These are phyloP conservation scores for Nemurella pictetii DNA, from an alignment of 2,888 invertebrate species.

Conservation along the genomic window DNA sequence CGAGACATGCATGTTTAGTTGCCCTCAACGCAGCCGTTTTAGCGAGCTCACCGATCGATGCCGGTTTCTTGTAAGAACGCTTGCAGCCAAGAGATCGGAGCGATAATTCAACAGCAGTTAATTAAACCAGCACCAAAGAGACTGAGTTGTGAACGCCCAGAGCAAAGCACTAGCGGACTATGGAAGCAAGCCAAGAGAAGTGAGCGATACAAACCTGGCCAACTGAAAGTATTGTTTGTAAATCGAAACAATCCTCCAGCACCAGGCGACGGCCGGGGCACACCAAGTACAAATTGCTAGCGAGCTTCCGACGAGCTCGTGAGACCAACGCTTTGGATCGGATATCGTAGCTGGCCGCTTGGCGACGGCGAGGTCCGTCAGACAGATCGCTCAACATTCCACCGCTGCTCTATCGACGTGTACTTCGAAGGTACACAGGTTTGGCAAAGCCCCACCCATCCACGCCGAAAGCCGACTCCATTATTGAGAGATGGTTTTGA, in stretches of 20 bases:
- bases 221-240: slow-evolving; percentile 9
- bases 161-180: not conserved
- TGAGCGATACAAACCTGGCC: slow-evolving; percentile 30
- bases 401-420: no score
- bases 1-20: not conserved
- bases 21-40: no score
- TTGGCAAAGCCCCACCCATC: no score
- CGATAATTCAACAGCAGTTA: not conserved
- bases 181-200: not conserved
- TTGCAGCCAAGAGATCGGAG: not conserved
- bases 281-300: slow-evolving; percentile 9
- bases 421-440: no score
- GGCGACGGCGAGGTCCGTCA: no score
- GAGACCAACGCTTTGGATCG: not conserved
- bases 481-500: no score
- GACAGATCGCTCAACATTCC: no score
- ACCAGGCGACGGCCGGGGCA: slow-evolving; percentile 12
- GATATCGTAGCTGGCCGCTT: not conserved
- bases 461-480: no score
- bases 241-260: slow-evolving; percentile 20
- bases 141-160: not conserved
- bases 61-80: not conserved
- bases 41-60: no score
- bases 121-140: not conserved
- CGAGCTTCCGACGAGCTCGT: not conserved